These are phyloP conservation scores for Amaurobius ferox DNA, from an alignment of 2,888 invertebrate species.

Conservation along the genomic window DNA sequence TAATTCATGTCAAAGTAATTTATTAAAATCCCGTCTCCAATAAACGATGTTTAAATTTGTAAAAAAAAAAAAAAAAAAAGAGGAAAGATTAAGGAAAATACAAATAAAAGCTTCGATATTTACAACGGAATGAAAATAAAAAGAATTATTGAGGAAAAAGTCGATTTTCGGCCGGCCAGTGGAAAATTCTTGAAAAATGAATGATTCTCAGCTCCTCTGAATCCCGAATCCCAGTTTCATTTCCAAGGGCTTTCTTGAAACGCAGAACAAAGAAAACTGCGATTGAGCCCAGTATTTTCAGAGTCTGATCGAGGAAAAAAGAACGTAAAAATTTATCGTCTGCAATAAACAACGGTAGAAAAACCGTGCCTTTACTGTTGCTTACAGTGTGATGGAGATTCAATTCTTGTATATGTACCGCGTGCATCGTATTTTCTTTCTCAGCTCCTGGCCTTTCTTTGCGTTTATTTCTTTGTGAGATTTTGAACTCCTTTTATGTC, in stretches of 20 bases:
- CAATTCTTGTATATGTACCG: background rate
- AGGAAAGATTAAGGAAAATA: background rate
- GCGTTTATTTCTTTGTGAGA: background rate
- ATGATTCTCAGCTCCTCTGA: background rate
- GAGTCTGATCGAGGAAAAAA: background rate
- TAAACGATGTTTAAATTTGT: too few relatives aligned
- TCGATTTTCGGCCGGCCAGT: background rate
- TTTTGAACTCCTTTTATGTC: background rate
- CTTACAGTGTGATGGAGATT: background rate
- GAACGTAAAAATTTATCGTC: slow-evolving; percentile 7
- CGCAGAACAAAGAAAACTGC: background rate
- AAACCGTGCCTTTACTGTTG: background rate
- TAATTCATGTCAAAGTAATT: too few relatives aligned
- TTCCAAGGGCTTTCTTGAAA: background rate
- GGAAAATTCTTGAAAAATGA: background rate
- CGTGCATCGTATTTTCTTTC: slow-evolving; percentile 4
- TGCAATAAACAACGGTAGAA: background rate
- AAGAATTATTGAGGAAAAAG: too few relatives aligned
- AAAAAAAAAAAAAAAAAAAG: background rate
- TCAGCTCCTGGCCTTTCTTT: background rate
- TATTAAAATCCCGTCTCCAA: too few relatives aligned
- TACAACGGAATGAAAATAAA: background rate
- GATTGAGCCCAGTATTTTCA: background rate
- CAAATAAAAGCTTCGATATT: background rate
- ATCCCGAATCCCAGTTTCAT: background rate